phyloP scores from a whole-genome alignment of 2,113 vertebrate genomes.

The Petaurus breviceps region DNA sequence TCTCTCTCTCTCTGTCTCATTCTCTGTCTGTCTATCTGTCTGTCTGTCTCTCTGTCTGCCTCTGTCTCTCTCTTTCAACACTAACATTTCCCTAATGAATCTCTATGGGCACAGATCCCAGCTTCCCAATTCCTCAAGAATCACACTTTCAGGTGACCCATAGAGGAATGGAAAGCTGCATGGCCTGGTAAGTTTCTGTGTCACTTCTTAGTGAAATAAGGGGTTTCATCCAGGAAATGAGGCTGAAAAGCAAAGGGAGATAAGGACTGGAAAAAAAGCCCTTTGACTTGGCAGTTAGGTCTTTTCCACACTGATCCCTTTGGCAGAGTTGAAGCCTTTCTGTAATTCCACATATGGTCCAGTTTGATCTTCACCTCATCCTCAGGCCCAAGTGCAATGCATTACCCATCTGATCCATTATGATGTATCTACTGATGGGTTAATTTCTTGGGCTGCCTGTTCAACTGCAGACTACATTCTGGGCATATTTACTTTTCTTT shows the following conservation, averaged over 20 bases:
- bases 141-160: background rate
- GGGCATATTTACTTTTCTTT: background rate
- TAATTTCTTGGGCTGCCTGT: background rate
- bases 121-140: background rate
- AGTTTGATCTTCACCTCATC: background rate
- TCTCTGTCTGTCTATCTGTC: no score
- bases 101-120: background rate
- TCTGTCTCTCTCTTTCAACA: background rate
- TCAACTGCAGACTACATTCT: background rate
- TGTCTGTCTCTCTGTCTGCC: background rate
- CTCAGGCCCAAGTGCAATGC: background rate
- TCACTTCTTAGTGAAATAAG: background rate
- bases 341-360: background rate
- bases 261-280: background rate
- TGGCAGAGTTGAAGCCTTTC: background rate
- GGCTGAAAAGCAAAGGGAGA: background rate
- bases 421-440: background rate
- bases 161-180: background rate
- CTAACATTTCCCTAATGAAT: background rate
- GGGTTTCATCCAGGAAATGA: background rate
- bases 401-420: background rate
- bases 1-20: background rate
- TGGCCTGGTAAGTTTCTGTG: background rate
- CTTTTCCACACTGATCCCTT: background rate
- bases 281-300: background rate